Percentiles rank a stretch among this genome's conserved stretches.
Conservation (phyloP, 2,113 vertebrate genomes). For the Smithornis capensis region DNA sequence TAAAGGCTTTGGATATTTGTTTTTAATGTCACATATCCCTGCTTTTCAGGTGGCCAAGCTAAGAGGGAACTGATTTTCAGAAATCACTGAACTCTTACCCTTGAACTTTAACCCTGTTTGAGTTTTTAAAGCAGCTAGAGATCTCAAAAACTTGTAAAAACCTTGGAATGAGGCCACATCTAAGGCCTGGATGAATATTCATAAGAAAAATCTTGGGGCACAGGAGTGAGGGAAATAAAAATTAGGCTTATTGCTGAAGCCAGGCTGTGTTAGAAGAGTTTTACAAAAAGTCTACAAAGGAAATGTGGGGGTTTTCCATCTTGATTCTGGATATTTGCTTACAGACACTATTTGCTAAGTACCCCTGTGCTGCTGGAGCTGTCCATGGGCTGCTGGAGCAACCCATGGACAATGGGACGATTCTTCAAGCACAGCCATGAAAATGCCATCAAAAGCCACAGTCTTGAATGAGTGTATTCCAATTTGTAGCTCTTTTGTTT, state of each 20-base stretch:
- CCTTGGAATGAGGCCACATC: background rate
- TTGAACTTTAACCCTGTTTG: background rate
- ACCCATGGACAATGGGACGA: accelerated
- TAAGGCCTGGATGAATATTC: background rate
- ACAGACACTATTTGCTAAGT: background rate
- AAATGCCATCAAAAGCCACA: background rate
- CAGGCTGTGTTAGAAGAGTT: background rate
- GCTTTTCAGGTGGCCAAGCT: background rate
- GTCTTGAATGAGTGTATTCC: background rate
- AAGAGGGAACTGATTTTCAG: background rate
- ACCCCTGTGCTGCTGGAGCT: background rate
- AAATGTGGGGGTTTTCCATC: background rate
- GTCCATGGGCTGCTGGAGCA: background rate
- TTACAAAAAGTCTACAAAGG: background rate
- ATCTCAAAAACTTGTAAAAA: background rate
- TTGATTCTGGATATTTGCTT: background rate
- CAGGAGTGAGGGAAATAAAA: background rate
- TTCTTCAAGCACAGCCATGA: background rate
- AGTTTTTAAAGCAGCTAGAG: background rate
- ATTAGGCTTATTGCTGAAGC: background rate
- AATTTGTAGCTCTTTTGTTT: background rate
- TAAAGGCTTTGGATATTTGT: background rate
- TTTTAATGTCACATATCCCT: background rate
- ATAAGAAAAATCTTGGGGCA: background rate
- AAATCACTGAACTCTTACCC: background rate